These are phyloP conservation scores for Gymnorhina tibicen DNA, from an alignment of 2,113 vertebrate genomes.

Conservation along the genomic window DNA sequence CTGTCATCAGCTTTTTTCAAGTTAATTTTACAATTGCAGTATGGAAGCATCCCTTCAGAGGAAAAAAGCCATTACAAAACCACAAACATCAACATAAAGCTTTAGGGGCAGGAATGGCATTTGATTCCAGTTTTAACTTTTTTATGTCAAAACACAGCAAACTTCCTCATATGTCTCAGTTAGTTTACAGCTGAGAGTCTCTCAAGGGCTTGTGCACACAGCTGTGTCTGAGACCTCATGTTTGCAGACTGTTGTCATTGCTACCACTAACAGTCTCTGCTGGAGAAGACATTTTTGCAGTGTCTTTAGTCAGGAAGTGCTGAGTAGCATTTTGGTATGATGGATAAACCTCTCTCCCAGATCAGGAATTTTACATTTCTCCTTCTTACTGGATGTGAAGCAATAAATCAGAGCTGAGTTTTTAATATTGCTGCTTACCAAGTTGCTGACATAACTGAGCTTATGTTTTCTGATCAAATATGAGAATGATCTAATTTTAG, in stretches of 20 bases:
- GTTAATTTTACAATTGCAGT: not conserved
- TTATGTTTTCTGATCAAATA: not conserved
- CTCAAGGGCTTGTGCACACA: not conserved
- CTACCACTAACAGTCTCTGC: not conserved
- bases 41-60: not conserved
- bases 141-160: not conserved
- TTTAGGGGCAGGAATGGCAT: not conserved
- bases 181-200: not conserved
- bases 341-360: not conserved
- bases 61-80: not conserved
- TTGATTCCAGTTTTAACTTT: not conserved
- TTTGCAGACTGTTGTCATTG: not conserved
- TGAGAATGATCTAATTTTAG: not conserved
- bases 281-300: not conserved
- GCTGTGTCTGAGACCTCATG: not conserved
- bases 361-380: not conserved
- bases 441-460: not conserved
- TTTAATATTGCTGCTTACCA: not conserved
- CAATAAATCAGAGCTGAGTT: not conserved
- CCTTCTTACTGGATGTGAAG: not conserved
- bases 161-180: not conserved
- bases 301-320: not conserved
- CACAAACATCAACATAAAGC: not conserved
- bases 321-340: not conserved
- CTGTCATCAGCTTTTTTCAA: not conserved